Evolutionary conservation across 2,797 vertebrate genomes (phyloP), one percentile per base, ranked within the genome.

Genomic region (Danionella dracula): DNA sequence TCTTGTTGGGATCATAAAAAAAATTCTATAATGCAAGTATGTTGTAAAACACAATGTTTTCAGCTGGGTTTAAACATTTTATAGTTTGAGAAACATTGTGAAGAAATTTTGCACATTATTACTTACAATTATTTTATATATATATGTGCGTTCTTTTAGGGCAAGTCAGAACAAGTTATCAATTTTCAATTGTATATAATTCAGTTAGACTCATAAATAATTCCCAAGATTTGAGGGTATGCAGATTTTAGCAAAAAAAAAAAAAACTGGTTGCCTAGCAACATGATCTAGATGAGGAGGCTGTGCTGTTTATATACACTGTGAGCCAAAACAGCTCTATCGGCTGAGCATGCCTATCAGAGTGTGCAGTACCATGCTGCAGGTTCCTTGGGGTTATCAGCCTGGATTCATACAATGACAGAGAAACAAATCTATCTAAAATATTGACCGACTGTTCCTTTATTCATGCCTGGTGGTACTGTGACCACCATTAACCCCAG

Each of bases 191-290:
- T n/a, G n/a, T 27, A 6, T 27, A 27, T 27, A 27, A 3, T 27
- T 27, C 23, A 27, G 23, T 27, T 6, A 11, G 34, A n/a, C n/a
- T 50, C 45, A 19, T 34, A 9, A 27, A 31, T 56, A 50, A 10
- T 51, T 58, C 1, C 8, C 20, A 60, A 37, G 60, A 74, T 54
- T 40, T 57, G 11, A 46, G 19, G 27, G 32, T 53, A 40, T 53
- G 27, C 10, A 16, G 16, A 49, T 58, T 27, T 1, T 2, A 31
- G n/a, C n/a, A n/a, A n/a, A n/a, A 31, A 53, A 10, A 17, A 23
- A 64, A 59, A 67, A 58, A 50, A 56, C 10, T 12, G 38, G 69
- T 72, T 75, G 69, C 66, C 38, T 72, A 45, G 65, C 58, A 72
- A 75, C 69, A 68, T 45, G 46, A 23, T 56, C 17, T 35, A 23